These are phyloP conservation scores for Leptobrachium ailaonicum DNA, from an alignment of 2,113 vertebrate species.

Conservation along the genomic window DNA sequence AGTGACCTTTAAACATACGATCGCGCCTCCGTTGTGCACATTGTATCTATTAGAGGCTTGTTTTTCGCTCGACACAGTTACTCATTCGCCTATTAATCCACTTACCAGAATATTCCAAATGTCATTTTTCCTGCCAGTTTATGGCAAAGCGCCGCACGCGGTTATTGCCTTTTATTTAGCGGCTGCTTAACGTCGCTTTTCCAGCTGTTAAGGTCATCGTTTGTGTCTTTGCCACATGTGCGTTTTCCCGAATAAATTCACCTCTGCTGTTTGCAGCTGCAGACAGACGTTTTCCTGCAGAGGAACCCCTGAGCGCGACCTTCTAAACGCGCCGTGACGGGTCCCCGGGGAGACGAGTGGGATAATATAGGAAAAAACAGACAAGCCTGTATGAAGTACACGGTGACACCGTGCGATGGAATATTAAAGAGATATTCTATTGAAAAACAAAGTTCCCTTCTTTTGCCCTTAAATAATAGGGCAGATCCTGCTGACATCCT, in stretches of 20 bases:
- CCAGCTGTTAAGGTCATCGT: constrained; percentile 3
- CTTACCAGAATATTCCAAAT: too few relatives aligned
- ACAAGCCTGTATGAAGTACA: too few relatives aligned
- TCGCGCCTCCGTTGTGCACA: too few relatives aligned
- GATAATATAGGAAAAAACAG: too few relatives aligned
- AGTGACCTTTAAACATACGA: too few relatives aligned
- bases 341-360: not conserved
- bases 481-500: too few relatives aligned
- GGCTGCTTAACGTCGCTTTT: not conserved
- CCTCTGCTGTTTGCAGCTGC: not conserved
- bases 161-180: not conserved
- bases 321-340: not conserved
- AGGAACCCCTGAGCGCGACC: not conserved
- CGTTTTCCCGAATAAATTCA: not conserved
- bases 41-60: too few relatives aligned
- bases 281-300: not conserved
- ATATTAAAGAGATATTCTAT: too few relatives aligned
- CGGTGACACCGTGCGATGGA: too few relatives aligned
- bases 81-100: not conserved
- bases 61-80: too few relatives aligned
- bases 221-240: not conserved
- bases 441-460: too few relatives aligned
- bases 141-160: not conserved
- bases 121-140: not conserved
- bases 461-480: too few relatives aligned